phyloP scores from a whole-genome alignment of 2,888 invertebrate species.

The Archips xylosteana region DNA sequence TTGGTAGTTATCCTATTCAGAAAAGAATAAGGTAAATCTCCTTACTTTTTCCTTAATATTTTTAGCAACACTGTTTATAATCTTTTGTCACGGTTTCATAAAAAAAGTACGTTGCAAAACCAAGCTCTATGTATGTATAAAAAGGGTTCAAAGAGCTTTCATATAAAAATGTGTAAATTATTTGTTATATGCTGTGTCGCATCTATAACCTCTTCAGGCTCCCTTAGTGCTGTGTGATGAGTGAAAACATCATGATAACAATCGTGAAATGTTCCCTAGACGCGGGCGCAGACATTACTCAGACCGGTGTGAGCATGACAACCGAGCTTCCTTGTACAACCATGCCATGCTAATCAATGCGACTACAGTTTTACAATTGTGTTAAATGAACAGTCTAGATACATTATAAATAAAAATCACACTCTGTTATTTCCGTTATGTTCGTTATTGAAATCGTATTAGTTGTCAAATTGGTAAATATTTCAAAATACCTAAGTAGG shows the following conservation, averaged over 20 bases:
- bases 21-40: too few relatives aligned
- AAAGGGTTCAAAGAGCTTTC: too few relatives aligned
- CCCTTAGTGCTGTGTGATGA: conserved; percentile 63
- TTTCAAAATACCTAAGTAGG: too few relatives aligned
- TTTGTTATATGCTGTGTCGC: background rate
- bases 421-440: too few relatives aligned
- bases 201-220: conserved; percentile 25
- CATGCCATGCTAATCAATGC: conserved; percentile 16
- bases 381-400: background rate
- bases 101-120: too few relatives aligned
- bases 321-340: conserved; percentile 20
- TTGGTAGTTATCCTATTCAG: too few relatives aligned
- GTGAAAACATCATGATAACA: conserved; percentile 43
- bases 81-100: too few relatives aligned
- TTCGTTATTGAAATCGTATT: too few relatives aligned
- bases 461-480: too few relatives aligned
- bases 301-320: conserved; percentile 14
- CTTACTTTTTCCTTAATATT: too few relatives aligned
- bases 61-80: too few relatives aligned
- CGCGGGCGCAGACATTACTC: conserved; percentile 17
- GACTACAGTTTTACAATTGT: background rate
- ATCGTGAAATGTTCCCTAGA: conserved; percentile 17
- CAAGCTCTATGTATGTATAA: too few relatives aligned
- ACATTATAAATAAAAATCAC: background rate
- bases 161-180: background rate